A percentile compares a stretch with the other conserved stretches of the same genome.
Conservation (phyloP, 1,140 invertebrate species). For the Thaumatotibia leucotreta region DNA sequence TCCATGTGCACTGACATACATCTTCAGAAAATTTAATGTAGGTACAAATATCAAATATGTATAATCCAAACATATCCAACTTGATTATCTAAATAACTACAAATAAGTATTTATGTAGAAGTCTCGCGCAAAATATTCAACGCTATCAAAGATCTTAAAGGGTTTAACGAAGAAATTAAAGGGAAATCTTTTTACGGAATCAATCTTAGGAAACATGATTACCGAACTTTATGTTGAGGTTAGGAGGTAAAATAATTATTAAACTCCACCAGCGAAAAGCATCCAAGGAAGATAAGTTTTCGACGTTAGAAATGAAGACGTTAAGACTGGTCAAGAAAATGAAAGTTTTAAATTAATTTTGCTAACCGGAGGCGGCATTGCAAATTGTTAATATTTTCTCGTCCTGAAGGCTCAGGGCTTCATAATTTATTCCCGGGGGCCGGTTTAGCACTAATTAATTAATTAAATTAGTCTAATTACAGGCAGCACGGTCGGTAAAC, state of each 20-base stretch:
- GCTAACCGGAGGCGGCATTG: background rate
- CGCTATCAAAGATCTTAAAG: too few species aligned
- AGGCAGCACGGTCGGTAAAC: background rate
- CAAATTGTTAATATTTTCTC: background rate
- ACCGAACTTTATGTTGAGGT: too few species aligned
- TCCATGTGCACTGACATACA: too few species aligned
- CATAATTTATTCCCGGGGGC: background rate
- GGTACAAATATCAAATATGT: too few species aligned
- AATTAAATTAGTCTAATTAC: background rate
- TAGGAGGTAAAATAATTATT: background rate
- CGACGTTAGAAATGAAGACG: background rate
- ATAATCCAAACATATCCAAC: too few species aligned
- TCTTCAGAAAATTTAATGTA: too few species aligned
- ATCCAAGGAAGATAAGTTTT: background rate
- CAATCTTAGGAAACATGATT: too few species aligned
- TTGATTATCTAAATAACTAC: too few species aligned
- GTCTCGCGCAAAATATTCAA: too few species aligned
- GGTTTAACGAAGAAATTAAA: too few species aligned
- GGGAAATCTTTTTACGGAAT: too few species aligned
- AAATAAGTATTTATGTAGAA: too few species aligned
- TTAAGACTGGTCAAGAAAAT: background rate
- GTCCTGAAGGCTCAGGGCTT: background rate
- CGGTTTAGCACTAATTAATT: background rate
- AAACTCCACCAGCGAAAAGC: background rate
- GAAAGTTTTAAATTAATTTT: background rate